A percentile compares a stretch with the other conserved stretches of the same genome.
phyloP scores from a whole-genome alignment of 2,888 invertebrate genomes.

The Chymomyza procnemis region DNA sequence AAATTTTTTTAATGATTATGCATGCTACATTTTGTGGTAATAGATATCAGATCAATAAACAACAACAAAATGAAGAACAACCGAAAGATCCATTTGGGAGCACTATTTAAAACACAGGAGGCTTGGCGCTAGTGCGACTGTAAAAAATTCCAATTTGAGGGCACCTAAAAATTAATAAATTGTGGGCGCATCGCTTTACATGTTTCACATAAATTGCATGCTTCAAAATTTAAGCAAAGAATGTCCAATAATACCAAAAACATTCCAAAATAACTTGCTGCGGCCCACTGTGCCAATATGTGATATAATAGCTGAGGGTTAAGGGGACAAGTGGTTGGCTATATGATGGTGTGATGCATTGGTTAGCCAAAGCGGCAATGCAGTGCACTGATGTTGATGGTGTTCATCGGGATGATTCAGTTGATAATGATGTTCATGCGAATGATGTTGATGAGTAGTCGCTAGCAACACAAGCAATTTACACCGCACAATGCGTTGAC shows the following conservation, averaged over 20 bases:
- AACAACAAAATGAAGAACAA: no score
- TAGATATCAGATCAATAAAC: no score
- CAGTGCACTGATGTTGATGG: not conserved
- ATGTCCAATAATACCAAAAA: not conserved
- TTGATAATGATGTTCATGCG: conserved; percentile 23
- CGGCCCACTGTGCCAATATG: not conserved
- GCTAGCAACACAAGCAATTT: conserved; percentile 54
- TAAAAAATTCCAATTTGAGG: no score
- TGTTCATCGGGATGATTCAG: not conserved
- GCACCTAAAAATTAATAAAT: no score
- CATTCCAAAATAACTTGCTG: not conserved
- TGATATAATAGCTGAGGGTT: not conserved
- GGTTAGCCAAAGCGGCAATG: conserved; percentile 34
- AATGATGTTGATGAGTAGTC: not conserved
- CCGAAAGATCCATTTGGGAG: no score
- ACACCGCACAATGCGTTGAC: conserved; percentile 70
- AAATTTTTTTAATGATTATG: no score
- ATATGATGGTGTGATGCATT: conserved; percentile 43
- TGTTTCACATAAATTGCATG: no score
- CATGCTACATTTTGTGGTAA: no score
- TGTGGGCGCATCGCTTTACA: no score
- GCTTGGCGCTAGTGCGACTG: no score
- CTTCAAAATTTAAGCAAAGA: no score
- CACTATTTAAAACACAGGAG: no score
- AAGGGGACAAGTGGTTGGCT: not conserved